Conservation (phyloP, 2,113 vertebrate species). For the Cacatua alba region DNA sequence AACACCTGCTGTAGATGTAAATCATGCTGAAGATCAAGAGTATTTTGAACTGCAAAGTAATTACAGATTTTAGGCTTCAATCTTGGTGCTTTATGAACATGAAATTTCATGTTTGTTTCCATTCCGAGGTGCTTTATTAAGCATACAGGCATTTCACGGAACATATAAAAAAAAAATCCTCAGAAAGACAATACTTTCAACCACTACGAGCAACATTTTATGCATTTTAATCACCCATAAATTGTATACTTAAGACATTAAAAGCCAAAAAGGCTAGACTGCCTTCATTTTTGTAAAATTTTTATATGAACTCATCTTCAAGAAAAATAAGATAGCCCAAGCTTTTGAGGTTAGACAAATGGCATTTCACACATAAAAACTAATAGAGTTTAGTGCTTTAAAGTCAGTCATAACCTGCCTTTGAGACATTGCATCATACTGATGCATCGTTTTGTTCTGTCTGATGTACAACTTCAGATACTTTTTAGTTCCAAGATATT, state of each 20-base stretch:
- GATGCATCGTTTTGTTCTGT: neutral
- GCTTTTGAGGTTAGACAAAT: constrained; percentile 22
- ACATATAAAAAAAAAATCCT: neutral
- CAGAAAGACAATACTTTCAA: neutral
- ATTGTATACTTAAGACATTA: neutral
- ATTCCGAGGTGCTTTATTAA: neutral
- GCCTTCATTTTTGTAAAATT: neutral
- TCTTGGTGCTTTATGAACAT: neutral
- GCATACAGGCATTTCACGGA: neutral
- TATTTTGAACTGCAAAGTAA: neutral
- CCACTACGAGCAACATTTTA: neutral
- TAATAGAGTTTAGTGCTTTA: neutral
- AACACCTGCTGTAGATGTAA: neutral
- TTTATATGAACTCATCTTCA: neutral
- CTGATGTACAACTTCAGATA: neutral
- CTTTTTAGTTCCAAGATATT: neutral
- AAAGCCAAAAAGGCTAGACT: neutral
- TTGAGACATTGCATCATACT: constrained; percentile 13
- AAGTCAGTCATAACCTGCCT: neutral
- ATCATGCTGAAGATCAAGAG: neutral
- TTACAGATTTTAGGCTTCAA: neutral
- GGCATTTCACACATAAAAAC: neutral
- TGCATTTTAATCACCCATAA: neutral
- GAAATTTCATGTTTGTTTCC: neutral
- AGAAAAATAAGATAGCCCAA: neutral